Percentiles rank a stretch among this genome's conserved stretches.
Evolutionary conservation across 2,113 vertebrate genomes (phyloP).

Genomic region (Cottus gobio): DNA sequence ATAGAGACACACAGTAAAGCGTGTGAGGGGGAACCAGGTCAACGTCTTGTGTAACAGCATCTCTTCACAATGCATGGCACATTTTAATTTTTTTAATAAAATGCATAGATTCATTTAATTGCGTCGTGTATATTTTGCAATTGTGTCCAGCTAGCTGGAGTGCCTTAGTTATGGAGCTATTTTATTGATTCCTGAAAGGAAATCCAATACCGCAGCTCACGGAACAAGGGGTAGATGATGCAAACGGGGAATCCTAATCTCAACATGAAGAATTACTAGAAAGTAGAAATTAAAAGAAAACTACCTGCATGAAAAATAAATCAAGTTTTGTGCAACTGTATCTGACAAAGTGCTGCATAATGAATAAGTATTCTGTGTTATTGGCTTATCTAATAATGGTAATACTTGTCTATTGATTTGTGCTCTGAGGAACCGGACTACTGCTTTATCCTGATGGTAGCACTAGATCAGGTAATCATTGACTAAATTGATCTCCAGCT

Average conservation of each 20-base stretch:
- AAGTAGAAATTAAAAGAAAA: not conserved
- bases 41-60: not conserved
- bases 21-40: not conserved
- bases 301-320: constrained; percentile 4
- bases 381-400: not conserved
- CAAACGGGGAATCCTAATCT: not conserved
- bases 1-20: not conserved
- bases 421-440: not conserved
- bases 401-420: constrained; percentile 16
- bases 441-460: not conserved
- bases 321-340: not conserved
- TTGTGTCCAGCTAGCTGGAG: not conserved
- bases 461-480: not conserved
- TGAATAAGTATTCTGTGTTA: not conserved
- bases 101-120: not conserved
- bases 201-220: constrained; percentile 4
- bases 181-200: constrained; percentile 7
- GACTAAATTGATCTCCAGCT: not conserved
- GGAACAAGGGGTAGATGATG: not conserved
- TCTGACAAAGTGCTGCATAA: not conserved
- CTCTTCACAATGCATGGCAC: not conserved
- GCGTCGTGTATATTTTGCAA: not conserved
- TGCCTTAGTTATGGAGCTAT: not conserved
- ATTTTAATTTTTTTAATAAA: not conserved
- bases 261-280: not conserved